These are phyloP conservation scores for Pitta sordida DNA, from an alignment of 2,113 vertebrate genomes.

Conservation along the genomic window DNA sequence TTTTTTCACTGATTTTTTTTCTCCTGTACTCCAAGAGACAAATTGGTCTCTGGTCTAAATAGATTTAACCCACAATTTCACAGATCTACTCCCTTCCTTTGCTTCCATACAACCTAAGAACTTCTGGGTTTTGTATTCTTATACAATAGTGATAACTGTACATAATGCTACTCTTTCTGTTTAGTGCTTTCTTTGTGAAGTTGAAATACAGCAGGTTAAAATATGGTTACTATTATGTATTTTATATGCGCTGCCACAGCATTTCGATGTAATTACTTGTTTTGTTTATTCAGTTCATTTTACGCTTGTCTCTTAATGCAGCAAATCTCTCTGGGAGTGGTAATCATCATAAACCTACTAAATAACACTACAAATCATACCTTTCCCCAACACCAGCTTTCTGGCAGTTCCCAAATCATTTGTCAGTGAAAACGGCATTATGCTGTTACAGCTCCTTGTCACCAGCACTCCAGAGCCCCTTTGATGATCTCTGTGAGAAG, in stretches of 20 bases:
- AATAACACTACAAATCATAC: neutral
- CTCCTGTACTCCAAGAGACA: neutral
- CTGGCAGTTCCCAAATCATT: neutral
- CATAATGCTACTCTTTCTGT: neutral
- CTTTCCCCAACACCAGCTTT: neutral
- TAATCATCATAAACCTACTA: neutral
- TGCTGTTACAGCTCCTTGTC: neutral
- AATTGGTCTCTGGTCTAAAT: neutral
- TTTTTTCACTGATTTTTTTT: neutral
- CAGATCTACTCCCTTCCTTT: neutral
- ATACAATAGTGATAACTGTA: neutral
- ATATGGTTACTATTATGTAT: neutral
- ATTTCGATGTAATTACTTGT: neutral
- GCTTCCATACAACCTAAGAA: neutral
- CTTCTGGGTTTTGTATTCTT: neutral
- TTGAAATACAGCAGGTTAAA: neutral
- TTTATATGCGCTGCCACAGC: neutral
- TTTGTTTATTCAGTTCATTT: neutral
- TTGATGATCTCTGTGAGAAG: neutral
- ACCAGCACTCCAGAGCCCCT: neutral
- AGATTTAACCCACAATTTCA: neutral
- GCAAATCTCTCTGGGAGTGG: neutral
- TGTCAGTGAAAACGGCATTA: neutral
- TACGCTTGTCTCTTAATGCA: neutral
- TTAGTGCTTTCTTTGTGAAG: neutral